These are phyloP conservation scores for Dolichopus griseipennis DNA, from an alignment of 2,888 invertebrate species.

Conservation along the genomic window DNA sequence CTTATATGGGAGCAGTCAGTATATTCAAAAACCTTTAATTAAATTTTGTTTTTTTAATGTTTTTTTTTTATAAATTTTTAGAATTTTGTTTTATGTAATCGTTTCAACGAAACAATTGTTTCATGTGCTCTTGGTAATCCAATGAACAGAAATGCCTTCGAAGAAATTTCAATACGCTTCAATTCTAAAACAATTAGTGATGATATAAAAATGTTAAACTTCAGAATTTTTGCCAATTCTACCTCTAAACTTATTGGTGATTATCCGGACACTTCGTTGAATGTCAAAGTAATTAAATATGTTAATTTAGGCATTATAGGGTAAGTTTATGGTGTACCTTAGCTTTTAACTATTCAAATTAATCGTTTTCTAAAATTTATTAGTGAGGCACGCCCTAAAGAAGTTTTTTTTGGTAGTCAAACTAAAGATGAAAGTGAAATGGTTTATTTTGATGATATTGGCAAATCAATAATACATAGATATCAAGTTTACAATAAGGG, in stretches of 20 bases:
- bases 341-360: neutral
- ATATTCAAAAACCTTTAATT: neutral
- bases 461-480: conserved; percentile 70
- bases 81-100: conserved; percentile 54
- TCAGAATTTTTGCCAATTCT: conserved; percentile 76
- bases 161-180: conserved; percentile 65
- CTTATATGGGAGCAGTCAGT: conserved; percentile 61
- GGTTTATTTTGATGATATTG: conserved; percentile 72
- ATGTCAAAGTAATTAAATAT: conserved; percentile 63
- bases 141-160: conserved; percentile 55
- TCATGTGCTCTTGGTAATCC: conserved; percentile 80
- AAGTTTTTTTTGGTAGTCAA: conserved; percentile 81
- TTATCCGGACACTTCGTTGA: conserved; percentile 45
- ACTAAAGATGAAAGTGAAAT: conserved; percentile 78
- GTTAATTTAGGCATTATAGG: conserved; percentile 68
- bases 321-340: conserved; percentile 40
- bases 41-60: conserved; percentile 14
- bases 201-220: conserved; percentile 59
- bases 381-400: conserved; percentile 66
- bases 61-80: conserved; percentile 20
- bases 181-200: conserved; percentile 70
- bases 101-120: conserved; percentile 61
- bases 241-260: conserved; percentile 60
- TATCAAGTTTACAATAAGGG: conserved; percentile 76
- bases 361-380: neutral